These are phyloP conservation scores for Glomeris maerens DNA, from an alignment of 1,140 invertebrate genomes.

Conservation along the genomic window DNA sequence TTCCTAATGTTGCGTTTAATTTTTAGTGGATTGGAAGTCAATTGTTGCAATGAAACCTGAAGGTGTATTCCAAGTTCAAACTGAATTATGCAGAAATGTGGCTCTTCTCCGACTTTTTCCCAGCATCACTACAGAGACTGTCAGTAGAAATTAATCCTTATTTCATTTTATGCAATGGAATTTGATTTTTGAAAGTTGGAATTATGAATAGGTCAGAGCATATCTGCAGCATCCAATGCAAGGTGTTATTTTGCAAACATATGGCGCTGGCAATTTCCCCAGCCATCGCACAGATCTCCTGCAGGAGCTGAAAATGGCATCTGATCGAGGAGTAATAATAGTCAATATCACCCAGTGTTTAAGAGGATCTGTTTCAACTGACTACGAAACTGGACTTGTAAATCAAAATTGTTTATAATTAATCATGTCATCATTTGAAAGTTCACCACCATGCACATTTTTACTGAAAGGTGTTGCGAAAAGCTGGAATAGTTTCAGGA, in stretches of 20 bases:
- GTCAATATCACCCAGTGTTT: constrained; percentile 86
- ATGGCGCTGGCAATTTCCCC: constrained; percentile 85
- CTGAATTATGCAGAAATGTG: constrained; percentile 67
- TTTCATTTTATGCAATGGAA: constrained; percentile 2
- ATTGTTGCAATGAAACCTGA: constrained; percentile 51
- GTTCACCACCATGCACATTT: not conserved
- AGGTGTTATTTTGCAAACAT: constrained; percentile 81
- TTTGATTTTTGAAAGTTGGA: constrained; percentile 7
- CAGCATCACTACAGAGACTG: constrained; percentile 63
- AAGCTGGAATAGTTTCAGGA: constrained; percentile 66
- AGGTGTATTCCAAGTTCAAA: constrained; percentile 61
- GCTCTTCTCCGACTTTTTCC: constrained; percentile 76
- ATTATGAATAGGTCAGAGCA: constrained; percentile 41
- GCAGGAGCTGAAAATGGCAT: constrained; percentile 52
- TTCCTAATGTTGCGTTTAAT: constrained; percentile 18
- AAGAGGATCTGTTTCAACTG: constrained; percentile 48
- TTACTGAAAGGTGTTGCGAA: constrained; percentile 31
- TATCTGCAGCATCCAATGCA: constrained; percentile 70
- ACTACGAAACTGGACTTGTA: constrained; percentile 72
- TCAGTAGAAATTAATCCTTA: constrained; percentile 37
- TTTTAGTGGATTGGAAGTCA: constrained; percentile 58
- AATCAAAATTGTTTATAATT: constrained; percentile 15
- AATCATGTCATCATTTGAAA: not conserved
- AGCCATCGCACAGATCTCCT: constrained; percentile 67
- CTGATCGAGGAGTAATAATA: constrained; percentile 66